These are phyloP conservation scores for Actinia equina DNA, from an alignment of 64 coral and sea anemone genomes.

Conservation along the genomic window DNA sequence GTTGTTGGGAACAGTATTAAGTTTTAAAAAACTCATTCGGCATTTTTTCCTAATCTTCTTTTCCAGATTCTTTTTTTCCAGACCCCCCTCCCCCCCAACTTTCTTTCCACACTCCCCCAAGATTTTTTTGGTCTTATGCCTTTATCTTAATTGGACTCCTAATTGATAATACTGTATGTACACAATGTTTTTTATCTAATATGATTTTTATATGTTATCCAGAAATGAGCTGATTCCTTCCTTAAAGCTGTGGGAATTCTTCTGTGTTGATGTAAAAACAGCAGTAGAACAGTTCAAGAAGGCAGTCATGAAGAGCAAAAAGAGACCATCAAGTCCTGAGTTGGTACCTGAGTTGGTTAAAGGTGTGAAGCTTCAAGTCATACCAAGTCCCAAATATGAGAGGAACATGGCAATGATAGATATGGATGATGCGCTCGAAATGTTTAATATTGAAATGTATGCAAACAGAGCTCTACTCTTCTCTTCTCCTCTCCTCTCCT, in stretches of 20 bases:
- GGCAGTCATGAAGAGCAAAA: constrained; percentile 42
- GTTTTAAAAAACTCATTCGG: too few relatives aligned
- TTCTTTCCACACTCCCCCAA: too few relatives aligned
- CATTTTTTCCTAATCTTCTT: too few relatives aligned
- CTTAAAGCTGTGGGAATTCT: constrained; percentile 90
- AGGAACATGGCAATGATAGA: constrained; percentile 59
- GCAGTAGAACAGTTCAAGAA: constrained; percentile 65
- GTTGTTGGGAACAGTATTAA: too few relatives aligned
- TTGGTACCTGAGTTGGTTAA: not conserved
- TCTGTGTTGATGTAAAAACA: constrained; percentile 65
- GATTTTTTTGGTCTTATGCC: too few relatives aligned
- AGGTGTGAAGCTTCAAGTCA: constrained; percentile 8
- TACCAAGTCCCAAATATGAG: constrained; percentile 30
- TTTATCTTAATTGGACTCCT: too few relatives aligned
- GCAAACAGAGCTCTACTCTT: not conserved
- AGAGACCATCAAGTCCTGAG: not conserved
- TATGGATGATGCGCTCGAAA: constrained; percentile 49
- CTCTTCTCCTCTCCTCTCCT: too few relatives aligned
- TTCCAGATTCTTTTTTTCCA: too few relatives aligned
- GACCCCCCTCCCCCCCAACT: too few relatives aligned
- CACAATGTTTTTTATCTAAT: not conserved
- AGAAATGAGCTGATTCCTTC: constrained; percentile 65
- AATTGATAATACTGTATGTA: too few relatives aligned
- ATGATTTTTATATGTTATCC: not conserved
- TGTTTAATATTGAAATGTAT: constrained; percentile 76